A percentile compares a stretch with the other conserved stretches of the same genome.
Conservation (phyloP, 2,797 vertebrate species). For the Huso huso region DNA sequence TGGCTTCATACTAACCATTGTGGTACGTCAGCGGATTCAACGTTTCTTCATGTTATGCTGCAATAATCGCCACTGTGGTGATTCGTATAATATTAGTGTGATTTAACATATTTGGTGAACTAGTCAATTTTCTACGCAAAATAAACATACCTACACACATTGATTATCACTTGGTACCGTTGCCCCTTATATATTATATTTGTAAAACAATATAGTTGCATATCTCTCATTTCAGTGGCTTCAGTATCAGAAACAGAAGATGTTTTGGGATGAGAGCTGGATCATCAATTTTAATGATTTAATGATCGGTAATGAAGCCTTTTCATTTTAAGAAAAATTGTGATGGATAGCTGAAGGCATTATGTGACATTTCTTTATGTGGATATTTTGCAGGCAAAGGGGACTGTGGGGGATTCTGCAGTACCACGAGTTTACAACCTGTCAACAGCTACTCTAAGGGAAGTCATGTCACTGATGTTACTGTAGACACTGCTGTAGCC, state of each 20-base stretch:
- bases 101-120: no score
- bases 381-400: constrained; percentile 36
- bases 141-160: no score
- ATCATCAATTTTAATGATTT: constrained; percentile 63
- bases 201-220: no score
- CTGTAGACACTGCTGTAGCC: constrained; percentile 41
- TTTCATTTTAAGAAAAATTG: neutral
- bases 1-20: constrained; percentile 60
- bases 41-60: no score
- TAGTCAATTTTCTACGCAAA: no score
- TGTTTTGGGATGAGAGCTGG: constrained; percentile 75
- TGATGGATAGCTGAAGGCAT: neutral
- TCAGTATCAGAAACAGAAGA: constrained; percentile 71
- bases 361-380: neutral
- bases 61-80: no score
- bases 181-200: no score
- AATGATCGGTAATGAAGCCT: constrained; percentile 48
- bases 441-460: constrained; percentile 47
- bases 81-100: no score
- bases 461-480: constrained; percentile 44
- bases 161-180: no score
- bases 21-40: constrained; percentile 43
- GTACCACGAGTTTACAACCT: constrained; percentile 46
- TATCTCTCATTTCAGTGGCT: constrained; percentile 48
- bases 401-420: constrained; percentile 43